phyloP scores from a whole-genome alignment of 2,888 invertebrate genomes.

The Xanthorhoe spadicearia region DNA sequence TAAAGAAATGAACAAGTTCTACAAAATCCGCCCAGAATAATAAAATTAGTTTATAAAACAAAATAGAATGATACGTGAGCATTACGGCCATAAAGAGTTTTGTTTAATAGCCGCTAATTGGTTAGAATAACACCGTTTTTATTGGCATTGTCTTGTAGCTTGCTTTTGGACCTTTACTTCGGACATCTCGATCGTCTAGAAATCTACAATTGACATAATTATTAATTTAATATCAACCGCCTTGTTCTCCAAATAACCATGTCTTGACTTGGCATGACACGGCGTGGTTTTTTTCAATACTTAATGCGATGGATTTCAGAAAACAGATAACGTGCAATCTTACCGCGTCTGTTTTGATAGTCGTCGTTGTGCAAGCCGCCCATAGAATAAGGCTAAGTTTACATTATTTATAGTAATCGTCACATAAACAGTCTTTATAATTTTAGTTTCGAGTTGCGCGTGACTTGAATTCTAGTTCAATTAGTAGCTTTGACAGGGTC shows the following conservation, averaged over 20 bases:
- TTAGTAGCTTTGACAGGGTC: conserved; percentile 59
- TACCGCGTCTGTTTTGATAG: no score
- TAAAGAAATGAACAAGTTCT: conserved; percentile 33
- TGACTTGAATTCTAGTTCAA: conserved; percentile 49
- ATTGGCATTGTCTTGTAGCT: conserved; percentile 74
- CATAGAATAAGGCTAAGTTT: no score
- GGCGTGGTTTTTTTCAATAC: no score
- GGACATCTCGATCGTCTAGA: conserved; percentile 48
- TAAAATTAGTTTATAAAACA: conserved; percentile 54
- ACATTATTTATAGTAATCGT: neutral
- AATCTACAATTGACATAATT: no score
- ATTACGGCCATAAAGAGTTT: conserved; percentile 72
- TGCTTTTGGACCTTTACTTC: conserved; percentile 51
- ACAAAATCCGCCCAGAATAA: conserved; percentile 35
- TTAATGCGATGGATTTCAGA: no score
- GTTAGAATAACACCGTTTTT: conserved; percentile 77
- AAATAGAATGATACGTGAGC: conserved; percentile 54
- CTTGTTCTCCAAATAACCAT: no score
- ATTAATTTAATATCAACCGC: no score
- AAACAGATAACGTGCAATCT: no score
- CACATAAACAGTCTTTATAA: neutral
- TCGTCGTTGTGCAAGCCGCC: no score
- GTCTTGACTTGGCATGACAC: no score
- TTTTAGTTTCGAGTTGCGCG: conserved; percentile 8
- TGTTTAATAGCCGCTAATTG: conserved; percentile 77